Evolutionary conservation across 2,888 invertebrate genomes (phyloP), one percentile per base, ranked within the genome.

Genomic region (Eretmocerus hayati): DNA sequence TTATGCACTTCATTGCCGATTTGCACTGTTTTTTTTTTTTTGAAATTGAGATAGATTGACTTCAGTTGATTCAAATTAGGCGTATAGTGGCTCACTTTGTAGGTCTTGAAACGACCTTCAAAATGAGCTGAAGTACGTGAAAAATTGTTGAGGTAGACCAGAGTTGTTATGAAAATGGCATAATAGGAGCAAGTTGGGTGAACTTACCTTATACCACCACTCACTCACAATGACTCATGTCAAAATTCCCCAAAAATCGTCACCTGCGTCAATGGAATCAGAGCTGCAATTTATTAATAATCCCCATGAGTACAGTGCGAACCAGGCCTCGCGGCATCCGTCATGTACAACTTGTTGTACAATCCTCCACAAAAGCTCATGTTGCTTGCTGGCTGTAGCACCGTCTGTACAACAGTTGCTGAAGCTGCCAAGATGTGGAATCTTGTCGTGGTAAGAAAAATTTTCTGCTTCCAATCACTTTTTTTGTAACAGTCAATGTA

Each of bases 401-500:
- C 95, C 8, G 97, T 99, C 21, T 97, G 97, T 66, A 99, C 99
- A 19, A 95, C 97, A 37, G 95, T 99, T 13, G 97, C 97, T 2
- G 97, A 99, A 75, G 95, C 97, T 35, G 97, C 97, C 48, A 95
- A 94, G 76, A 96, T 97, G 91, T 99, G 97, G 97, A 97, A 99
- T 75, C 81, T 99, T 55, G 90, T 99, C 71, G 97, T 99, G 77
- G 97, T 97, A 75, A 83, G 89, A 6, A 36, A 4, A 16, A 13
- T 31, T 3, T 18, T 11, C 4, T 19, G 18, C 11, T 6, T 26
- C 26, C 11, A 26, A 9, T 26, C 11, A 11, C 11, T 11, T 26
- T 9, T 26, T 26, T 26, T 26, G 26, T 11, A 26, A 26, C 26
- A 26, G 6, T 26, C 26, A 26, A 26, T 11, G 26, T 26, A 11